phyloP scores from a whole-genome alignment of 2,797 vertebrate species.

The Thamnophis elegans region DNA sequence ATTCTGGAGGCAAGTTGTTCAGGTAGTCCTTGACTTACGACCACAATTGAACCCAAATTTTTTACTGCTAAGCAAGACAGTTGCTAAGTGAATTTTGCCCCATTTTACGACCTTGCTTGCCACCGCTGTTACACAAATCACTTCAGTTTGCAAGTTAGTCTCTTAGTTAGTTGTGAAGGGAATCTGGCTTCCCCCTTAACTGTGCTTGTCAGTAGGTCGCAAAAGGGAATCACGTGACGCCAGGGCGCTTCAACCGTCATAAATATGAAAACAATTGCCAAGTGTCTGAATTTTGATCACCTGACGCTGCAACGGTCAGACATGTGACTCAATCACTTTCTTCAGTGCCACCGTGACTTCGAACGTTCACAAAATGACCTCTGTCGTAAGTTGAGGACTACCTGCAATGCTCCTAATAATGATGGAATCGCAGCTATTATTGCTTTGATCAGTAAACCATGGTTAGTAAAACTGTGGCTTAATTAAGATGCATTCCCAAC shows the following conservation, averaged over 20 bases:
- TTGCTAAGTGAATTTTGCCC: not conserved
- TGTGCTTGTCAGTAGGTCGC: not conserved
- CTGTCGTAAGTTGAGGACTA: not conserved
- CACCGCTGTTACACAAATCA: not conserved
- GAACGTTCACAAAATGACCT: not conserved
- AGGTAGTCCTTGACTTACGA: not conserved
- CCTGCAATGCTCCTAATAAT: not conserved
- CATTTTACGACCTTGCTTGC: not conserved
- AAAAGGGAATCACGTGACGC: accelerated
- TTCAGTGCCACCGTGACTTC: not conserved
- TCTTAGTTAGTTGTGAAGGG: not conserved
- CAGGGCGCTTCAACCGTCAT: not conserved
- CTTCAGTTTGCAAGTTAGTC: not conserved
- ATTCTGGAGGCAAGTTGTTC: too few relatives aligned
- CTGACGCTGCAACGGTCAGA: accelerated
- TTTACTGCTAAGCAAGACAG: not conserved
- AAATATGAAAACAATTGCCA: not conserved
- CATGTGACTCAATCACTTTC: not conserved
- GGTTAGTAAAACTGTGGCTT: not conserved
- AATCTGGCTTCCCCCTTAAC: not conserved
- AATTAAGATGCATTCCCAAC: not conserved
- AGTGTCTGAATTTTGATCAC: not conserved
- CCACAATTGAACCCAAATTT: not conserved
- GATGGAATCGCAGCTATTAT: not conserved
- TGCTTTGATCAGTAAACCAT: not conserved